These are phyloP conservation scores for Bombus picipes DNA, from an alignment of 1,140 invertebrate species.

Conservation along the genomic window DNA sequence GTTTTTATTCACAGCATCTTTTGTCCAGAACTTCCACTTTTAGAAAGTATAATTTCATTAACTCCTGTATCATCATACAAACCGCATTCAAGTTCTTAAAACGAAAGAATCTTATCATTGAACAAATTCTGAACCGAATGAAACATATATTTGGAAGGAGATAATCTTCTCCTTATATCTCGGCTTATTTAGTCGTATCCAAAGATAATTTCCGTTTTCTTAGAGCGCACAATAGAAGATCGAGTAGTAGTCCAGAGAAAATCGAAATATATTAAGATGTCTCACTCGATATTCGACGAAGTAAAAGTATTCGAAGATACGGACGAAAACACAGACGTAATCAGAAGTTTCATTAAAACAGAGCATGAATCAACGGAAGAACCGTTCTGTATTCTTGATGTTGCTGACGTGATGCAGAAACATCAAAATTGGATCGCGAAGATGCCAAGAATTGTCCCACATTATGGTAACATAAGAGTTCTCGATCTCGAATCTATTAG, in stretches of 20 bases:
- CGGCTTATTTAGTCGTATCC: constrained; percentile 32
- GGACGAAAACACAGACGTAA: constrained; percentile 69
- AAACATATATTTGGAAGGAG: background rate
- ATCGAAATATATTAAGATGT: constrained; percentile 21
- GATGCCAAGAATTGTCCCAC: constrained; percentile 87
- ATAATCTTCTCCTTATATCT: constrained; percentile 38
- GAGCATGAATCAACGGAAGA: constrained; percentile 82
- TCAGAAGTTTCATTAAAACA: constrained; percentile 71
- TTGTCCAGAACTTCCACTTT: background rate
- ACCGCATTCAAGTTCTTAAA: background rate
- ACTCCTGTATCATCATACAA: background rate
- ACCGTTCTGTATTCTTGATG: constrained; percentile 87
- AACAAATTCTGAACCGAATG: constrained; percentile 20
- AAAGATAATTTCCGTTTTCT: background rate
- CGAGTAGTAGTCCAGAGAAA: background rate
- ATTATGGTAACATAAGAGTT: constrained; percentile 81
- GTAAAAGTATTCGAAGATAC: constrained; percentile 74
- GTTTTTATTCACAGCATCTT: background rate
- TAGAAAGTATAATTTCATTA: background rate
- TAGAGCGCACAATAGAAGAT: background rate
- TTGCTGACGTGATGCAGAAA: constrained; percentile 86
- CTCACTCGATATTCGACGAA: constrained; percentile 47
- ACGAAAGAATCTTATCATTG: constrained; percentile 35
- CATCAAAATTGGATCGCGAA: constrained; percentile 85
- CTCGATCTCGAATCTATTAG: background rate